phyloP scores from a whole-genome alignment of 2,113 vertebrate species.

The Tachuris rubrigastra region DNA sequence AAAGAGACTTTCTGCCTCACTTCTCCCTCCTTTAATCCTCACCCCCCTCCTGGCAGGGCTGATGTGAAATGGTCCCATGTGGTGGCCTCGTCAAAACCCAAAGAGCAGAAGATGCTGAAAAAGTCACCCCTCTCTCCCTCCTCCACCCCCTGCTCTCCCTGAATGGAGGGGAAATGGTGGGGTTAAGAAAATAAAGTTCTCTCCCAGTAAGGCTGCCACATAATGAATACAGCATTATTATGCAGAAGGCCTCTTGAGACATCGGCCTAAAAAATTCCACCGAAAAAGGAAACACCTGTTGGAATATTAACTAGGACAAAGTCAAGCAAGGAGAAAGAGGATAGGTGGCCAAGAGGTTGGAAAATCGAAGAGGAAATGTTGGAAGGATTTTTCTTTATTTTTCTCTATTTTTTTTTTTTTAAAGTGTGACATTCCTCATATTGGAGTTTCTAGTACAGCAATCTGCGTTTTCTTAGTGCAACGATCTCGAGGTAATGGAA shows the following conservation, averaged over 20 bases:
- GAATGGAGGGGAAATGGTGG: conserved; percentile 43
- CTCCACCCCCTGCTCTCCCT: not conserved
- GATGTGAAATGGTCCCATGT: not conserved
- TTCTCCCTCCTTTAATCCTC: not conserved
- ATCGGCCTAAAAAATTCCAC: conserved; percentile 58
- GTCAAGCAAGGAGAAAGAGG: conserved; percentile 64
- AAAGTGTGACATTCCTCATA: not conserved
- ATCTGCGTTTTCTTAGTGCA: not conserved
- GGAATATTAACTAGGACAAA: conserved; percentile 69
- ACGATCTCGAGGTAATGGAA: not conserved
- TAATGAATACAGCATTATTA: conserved; percentile 55
- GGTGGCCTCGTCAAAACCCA: not conserved
- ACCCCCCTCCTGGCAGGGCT: not conserved
- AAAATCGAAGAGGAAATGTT: not conserved
- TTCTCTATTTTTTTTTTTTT: not conserved
- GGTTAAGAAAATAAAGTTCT: conserved; percentile 69
- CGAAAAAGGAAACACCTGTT: conserved; percentile 70
- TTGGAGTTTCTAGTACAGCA: not conserved
- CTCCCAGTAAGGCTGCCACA: conserved; percentile 14
- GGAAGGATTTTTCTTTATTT: not conserved
- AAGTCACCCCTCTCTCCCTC: not conserved
- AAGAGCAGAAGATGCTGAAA: not conserved
- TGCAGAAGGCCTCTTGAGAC: conserved; percentile 55
- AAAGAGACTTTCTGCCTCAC: not conserved
- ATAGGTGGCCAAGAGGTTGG: conserved; percentile 36